Conservation (phyloP, 2,113 vertebrate species). For the Zapornia atra region DNA sequence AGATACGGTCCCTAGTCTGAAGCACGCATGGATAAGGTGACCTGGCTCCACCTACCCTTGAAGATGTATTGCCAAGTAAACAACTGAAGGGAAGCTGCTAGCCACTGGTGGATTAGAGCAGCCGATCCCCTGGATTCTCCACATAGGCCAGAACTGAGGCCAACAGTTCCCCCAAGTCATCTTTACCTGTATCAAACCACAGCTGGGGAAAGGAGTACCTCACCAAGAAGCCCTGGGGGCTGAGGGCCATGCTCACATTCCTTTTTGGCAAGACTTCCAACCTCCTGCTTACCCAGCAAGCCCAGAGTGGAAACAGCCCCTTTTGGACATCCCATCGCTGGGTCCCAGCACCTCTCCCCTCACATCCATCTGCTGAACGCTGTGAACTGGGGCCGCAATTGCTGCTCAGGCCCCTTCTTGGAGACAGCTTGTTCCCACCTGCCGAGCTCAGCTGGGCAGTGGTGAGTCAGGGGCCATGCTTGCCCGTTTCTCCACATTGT, state of each 20-base stretch:
- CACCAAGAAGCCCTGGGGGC: not conserved
- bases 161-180: not conserved
- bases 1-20: not conserved
- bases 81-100: not conserved
- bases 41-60: not conserved
- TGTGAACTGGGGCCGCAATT: not conserved
- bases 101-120: not conserved
- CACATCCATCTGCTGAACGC: not conserved
- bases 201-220: not conserved
- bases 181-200: accelerated
- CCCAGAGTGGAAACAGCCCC: not conserved
- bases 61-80: not conserved
- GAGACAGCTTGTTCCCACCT: constrained; percentile 66
- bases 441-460: constrained; percentile 50
- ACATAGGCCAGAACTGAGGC: not conserved
- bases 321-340: not conserved
- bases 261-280: not conserved
- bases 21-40: not conserved
- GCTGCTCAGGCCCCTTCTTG: constrained; percentile 43
- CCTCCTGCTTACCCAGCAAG: not conserved
- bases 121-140: not conserved
- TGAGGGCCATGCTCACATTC: not conserved
- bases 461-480: constrained; percentile 60
- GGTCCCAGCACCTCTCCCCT: not conserved
- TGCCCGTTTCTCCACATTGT: constrained; percentile 65